phyloP scores from a whole-genome alignment of 1,140 invertebrate species.

The Steinernema feltiae region DNA sequence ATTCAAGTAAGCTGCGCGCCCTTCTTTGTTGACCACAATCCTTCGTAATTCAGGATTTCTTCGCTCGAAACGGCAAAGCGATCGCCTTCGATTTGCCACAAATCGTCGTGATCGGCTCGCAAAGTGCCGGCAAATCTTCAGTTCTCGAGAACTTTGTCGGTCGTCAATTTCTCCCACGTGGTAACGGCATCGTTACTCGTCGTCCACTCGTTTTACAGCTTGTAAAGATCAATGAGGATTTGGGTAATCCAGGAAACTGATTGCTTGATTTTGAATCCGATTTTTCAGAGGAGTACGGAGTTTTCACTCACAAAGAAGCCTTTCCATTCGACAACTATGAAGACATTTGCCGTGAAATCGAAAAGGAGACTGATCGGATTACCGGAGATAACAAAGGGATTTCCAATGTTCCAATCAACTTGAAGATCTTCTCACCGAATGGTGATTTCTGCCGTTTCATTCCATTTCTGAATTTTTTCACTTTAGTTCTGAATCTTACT shows the following conservation, averaged over 20 bases:
- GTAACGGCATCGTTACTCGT: slow-evolving; percentile 91
- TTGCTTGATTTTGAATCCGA: slow-evolving; percentile 8
- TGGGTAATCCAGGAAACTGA: slow-evolving; percentile 25
- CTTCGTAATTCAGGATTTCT: not conserved
- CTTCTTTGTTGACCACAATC: too few species aligned
- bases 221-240: slow-evolving; percentile 76
- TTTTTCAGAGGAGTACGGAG: slow-evolving; percentile 73
- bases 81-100: slow-evolving; percentile 93
- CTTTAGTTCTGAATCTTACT: slow-evolving; percentile 82
- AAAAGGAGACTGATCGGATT: slow-evolving; percentile 80
- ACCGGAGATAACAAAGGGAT: slow-evolving; percentile 90
- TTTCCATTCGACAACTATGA: slow-evolving; percentile 85
- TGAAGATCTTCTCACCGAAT: slow-evolving; percentile 86
- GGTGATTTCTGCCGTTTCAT: not conserved
- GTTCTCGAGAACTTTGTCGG: slow-evolving; percentile 98
- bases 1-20: slow-evolving; percentile 99
- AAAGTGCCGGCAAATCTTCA: slow-evolving; percentile 99
- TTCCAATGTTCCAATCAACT: slow-evolving; percentile 84
- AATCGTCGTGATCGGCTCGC: slow-evolving; percentile 95
- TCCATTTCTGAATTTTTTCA: slow-evolving; percentile 65
- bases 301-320: slow-evolving; percentile 85
- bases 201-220: slow-evolving; percentile 87
- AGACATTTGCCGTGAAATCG: slow-evolving; percentile 84
- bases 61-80: slow-evolving; percentile 72
- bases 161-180: slow-evolving; percentile 87